Evolutionary conservation across 2,888 invertebrate genomes (phyloP).

Genomic region (Ormia ochracea): DNA sequence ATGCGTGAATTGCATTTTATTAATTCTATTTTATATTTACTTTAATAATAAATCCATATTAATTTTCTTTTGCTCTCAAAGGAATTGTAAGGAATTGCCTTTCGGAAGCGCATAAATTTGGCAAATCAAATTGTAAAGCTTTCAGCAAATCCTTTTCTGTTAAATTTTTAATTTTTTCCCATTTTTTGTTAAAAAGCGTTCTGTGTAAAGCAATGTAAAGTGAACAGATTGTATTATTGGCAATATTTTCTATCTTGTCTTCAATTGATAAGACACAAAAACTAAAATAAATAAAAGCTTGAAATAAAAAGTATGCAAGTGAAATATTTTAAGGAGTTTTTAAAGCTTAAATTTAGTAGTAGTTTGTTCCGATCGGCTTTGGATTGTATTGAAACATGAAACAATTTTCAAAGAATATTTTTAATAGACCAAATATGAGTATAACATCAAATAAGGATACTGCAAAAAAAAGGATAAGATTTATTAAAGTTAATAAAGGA

Average conservation of each 20-base stretch:
- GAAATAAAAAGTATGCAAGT: constrained; percentile 12
- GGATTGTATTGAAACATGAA: too few species aligned
- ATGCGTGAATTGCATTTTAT: constrained; percentile 21
- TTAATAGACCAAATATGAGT: too few species aligned
- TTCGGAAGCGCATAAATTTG: constrained; percentile 40
- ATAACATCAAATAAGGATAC: too few species aligned
- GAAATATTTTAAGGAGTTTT: not conserved
- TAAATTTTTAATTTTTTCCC: too few species aligned
- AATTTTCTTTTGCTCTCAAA: not conserved
- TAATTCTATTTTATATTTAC: not conserved
- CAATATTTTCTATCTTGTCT: not conserved
- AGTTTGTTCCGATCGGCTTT: too few species aligned
- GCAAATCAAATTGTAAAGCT: constrained; percentile 55
- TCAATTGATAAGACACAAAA: not conserved
- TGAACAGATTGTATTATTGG: not conserved
- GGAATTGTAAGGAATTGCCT: not conserved
- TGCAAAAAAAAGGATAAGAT: too few species aligned
- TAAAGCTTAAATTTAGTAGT: not conserved
- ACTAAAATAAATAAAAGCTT: not conserved
- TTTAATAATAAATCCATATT: not conserved
- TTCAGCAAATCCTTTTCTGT: constrained; percentile 9
- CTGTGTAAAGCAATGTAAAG: not conserved
- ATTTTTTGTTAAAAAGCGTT: not conserved
- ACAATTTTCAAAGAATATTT: too few species aligned
- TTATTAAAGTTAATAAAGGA: too few species aligned